A percentile compares a stretch with the other conserved stretches of the same genome.
Conservation (phyloP, 1,140 invertebrate genomes). For the Mactra quadrangularis region DNA sequence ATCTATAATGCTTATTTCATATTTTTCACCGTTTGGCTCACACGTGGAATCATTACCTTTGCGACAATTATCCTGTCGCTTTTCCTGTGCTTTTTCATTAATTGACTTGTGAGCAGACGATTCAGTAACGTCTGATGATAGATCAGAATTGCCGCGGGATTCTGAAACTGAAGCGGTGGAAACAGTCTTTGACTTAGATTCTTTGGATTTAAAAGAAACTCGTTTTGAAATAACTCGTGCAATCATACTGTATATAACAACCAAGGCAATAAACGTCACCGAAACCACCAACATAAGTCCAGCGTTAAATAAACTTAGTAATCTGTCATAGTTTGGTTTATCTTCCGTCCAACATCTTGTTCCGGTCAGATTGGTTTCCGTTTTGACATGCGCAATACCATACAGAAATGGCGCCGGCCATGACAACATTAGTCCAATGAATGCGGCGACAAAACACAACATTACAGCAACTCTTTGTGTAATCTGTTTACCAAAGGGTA, state of each 20-base stretch:
- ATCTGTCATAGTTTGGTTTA: conserved; percentile 1
- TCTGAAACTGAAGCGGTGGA: neutral
- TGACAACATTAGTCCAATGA: neutral
- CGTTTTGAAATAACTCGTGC: conserved; percentile 61
- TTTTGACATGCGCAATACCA: neutral
- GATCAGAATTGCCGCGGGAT: neutral
- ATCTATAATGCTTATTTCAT: neutral
- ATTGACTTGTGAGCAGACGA: neutral
- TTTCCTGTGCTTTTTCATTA: neutral
- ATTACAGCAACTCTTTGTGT: neutral
- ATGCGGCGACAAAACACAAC: neutral
- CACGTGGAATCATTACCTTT: neutral
- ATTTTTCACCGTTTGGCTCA: neutral
- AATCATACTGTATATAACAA: conserved; percentile 64
- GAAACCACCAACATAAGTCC: conserved; percentile 56
- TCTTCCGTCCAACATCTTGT: neutral
- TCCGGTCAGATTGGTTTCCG: neutral
- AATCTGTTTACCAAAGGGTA: conserved; percentile 1
- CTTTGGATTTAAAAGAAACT: neutral
- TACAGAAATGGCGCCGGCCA: neutral
- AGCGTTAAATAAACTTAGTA: conserved; percentile 43
- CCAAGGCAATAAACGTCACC: conserved; percentile 59
- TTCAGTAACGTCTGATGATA: neutral
- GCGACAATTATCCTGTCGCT: too few species aligned
- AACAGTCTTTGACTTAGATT: too few species aligned